These are phyloP conservation scores for Tachypleus tridentatus DNA, from an alignment of 1,140 invertebrate genomes.

Conservation along the genomic window DNA sequence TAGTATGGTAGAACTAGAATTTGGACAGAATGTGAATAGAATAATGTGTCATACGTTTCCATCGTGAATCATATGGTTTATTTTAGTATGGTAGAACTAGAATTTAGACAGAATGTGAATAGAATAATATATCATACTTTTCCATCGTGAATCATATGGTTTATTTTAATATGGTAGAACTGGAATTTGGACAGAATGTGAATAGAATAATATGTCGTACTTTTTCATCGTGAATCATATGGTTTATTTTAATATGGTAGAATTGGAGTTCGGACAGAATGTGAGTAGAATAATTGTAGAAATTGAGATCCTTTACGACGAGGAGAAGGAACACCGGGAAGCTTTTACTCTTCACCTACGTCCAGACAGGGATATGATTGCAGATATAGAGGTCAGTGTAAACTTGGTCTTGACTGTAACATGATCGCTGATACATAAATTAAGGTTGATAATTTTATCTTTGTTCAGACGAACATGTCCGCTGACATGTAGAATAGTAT, in stretches of 20 bases:
- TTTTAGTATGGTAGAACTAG: slow-evolving; percentile 25
- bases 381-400: slow-evolving; percentile 27
- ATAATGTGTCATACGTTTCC: slow-evolving; percentile 8
- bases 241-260: slow-evolving; percentile 16
- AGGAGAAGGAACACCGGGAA: slow-evolving; percentile 32
- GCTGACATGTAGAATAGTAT: no score
- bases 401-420: no score
- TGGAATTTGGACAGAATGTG: slow-evolving; percentile 25
- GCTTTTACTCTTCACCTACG: slow-evolving; percentile 33
- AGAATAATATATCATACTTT: no score
- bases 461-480: no score
- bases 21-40: slow-evolving; percentile 29
- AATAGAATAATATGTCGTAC: no score
- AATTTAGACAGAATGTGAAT: slow-evolving; percentile 27
- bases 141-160: no score
- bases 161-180: slow-evolving; percentile 20
- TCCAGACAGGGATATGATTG: slow-evolving; percentile 27
- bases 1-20: slow-evolving; percentile 27
- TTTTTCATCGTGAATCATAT: no score
- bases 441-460: no score
- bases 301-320: slow-evolving; percentile 33
- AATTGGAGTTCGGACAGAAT: slow-evolving; percentile 31
- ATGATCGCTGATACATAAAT: no score
- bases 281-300: slow-evolving; percentile 28
- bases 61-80: no score